Conservation (phyloP, 2,888 invertebrate genomes). For the Ophion slaviceki region DNA sequence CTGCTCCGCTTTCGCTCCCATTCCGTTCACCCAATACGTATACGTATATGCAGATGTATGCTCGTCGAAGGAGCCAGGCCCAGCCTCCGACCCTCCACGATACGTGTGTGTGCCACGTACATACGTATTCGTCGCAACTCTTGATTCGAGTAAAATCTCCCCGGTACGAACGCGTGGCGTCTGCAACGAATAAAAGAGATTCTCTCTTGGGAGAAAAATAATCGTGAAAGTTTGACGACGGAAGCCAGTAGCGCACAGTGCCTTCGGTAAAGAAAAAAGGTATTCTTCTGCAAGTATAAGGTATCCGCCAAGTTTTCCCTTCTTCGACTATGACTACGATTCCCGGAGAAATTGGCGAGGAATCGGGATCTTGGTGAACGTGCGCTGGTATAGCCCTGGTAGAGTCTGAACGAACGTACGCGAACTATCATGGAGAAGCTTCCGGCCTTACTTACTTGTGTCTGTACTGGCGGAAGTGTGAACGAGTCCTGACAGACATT, state of each 20-base stretch:
- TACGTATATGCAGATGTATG: conserved; percentile 4
- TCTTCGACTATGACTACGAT: background rate
- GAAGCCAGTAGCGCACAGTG: conserved; percentile 4
- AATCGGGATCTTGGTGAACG: background rate
- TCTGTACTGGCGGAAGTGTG: no score
- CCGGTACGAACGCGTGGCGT: conserved; percentile 52
- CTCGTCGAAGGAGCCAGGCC: conserved; percentile 37
- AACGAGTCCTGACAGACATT: no score
- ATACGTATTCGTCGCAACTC: conserved; percentile 21
- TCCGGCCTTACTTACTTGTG: background rate
- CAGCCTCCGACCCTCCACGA: conserved; percentile 19
- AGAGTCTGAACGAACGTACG: background rate
- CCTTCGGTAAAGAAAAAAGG: conserved; percentile 40
- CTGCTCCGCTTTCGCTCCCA: conserved; percentile 37
- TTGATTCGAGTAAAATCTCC: conserved; percentile 46
- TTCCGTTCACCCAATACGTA: conserved; percentile 1
- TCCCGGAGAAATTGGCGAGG: background rate
- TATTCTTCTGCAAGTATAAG: conserved; percentile 7
- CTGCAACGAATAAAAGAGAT: conserved; percentile 59
- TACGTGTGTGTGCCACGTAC: conserved; percentile 14
- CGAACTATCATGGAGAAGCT: background rate
- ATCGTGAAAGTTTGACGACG: conserved; percentile 56
- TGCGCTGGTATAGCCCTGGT: background rate
- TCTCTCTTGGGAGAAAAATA: conserved; percentile 54
- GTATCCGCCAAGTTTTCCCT: conserved; percentile 22